Base-by-base conservation (phyloP, 1,140 invertebrate genomes). In the Neodiprion virginianus region DNA sequence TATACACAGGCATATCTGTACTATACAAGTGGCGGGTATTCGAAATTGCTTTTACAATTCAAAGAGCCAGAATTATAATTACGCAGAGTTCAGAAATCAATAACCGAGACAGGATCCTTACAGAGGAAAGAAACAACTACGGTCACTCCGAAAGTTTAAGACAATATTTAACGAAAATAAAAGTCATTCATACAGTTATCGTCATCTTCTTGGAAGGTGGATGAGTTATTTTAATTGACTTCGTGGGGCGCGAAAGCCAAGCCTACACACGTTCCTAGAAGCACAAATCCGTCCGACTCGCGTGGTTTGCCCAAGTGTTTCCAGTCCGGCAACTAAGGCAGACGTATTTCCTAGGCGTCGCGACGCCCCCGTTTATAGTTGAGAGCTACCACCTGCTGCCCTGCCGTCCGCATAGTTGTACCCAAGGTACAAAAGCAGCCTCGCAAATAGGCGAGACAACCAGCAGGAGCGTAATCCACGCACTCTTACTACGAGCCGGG, bases 311-410 rank as follows among this genome's bases (percentile, higher is more conserved):
- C 53, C 53, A 61, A 61, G 53, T 61, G 53, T 61, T 61, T 61
- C 53, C n/a, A 61, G 53, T 61, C 53, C n/a, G n/a, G 53, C 4
- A 61, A 61, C 5, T 4, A 12, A 17, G 28, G 5, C 28, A 40
- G 28, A 40, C 28, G 28, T 40, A 1, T 40, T 40, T 40, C 28
- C 28, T 40, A 40, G 28, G 28, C 53, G 53, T 14, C 53, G 53
- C 28, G 53, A 61, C 53, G 53, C 53, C 53, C 53, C 53, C 53
- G 53, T 14, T 17, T 61, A 61, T 61, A 61, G 53, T 61, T 17
- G 53, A 61, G 53, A 61, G 53, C 53, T 61, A 61, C 53, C 53
- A 61, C 53, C 53, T 61, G 53, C 53, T 61, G 53, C 53, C 53
- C 53, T 11, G 53, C 11, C 53, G 53, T 61, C 53, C n/a, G 7